Conservation (phyloP, 2,888 invertebrate genomes). For the Tuta absoluta region DNA sequence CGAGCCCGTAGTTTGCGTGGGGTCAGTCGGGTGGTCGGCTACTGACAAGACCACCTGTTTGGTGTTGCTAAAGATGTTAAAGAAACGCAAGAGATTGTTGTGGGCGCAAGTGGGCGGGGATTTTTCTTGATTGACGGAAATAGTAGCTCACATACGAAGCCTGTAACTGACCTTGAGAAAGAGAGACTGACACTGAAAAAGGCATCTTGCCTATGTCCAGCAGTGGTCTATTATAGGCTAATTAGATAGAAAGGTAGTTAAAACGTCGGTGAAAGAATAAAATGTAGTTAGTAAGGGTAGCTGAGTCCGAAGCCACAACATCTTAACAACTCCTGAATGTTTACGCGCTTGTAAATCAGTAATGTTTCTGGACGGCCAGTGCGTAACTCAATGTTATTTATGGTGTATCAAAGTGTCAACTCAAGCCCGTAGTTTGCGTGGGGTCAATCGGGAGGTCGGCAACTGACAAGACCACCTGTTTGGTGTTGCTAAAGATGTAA, state of each 20-base stretch:
- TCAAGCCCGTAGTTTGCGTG: neutral
- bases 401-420: conserved; percentile 10
- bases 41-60: conserved; percentile 10
- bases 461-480: conserved; percentile 2
- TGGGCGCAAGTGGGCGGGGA: too few relatives aligned
- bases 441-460: neutral
- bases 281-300: too few relatives aligned
- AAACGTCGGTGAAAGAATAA: too few relatives aligned
- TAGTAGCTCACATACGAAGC: too few relatives aligned
- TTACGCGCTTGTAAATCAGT: conserved; percentile 12
- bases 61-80: neutral
- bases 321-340: neutral
- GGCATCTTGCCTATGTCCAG: too few relatives aligned
- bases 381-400: conserved; percentile 16
- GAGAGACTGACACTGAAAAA: too few relatives aligned
- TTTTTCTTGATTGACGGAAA: too few relatives aligned
- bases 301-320: too few relatives aligned
- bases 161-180: too few relatives aligned
- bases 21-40: conserved; percentile 1
- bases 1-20: neutral
- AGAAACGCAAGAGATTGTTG: neutral
- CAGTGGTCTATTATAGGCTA: too few relatives aligned
- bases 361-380: neutral
- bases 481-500: neutral
- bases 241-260: too few relatives aligned